Base-by-base conservation (phyloP, 2,888 invertebrate genomes). In the Drosophila stalkeri region DNA sequence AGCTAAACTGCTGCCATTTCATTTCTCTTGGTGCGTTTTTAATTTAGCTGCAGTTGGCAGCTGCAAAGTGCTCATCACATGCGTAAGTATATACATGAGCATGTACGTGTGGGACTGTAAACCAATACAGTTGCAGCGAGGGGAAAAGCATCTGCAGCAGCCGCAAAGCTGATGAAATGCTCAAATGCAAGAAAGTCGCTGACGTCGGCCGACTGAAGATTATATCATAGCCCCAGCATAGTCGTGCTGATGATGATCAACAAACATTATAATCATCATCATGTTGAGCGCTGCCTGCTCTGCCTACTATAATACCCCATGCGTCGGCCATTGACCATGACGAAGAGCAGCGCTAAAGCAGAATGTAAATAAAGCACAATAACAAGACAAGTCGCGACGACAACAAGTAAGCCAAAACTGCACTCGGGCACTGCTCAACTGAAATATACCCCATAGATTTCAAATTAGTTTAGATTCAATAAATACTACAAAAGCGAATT, bases 321-420 rank as follows among this genome's bases (percentile, higher is more conserved):
- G 89, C 89, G 89, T 83, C 87, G 85, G 92, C 90, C 91, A 92
- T 92, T 91, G 91, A 91, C 92, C 91, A 91, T 91, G 91, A 90
- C 89, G 85, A 83, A 77, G 69, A 90, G 90, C 82, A 74, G 77
- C 77, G 72, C 59, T 66, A 81, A 86, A 88, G 81, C 81, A 59
- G 67, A 90, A 90, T 86, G 85, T 90, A 86, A 89, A 89, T 90
- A 85, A 81, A 88, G 71, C 70, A 85, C 67, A 75, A 87, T 71
- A 90, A 82, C 59, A 86, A 85, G 68, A 72, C 56, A 78, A 64
- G 77, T 64, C 56, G 67, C 67, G 61, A 69, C 70, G 57, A 69
- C 82, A 70, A 74, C 61, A 76, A 66, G 49, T 52, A 64, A 74
- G 37, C 37, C 51, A n/a, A 66, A 72, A 74, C 31, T 81, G 74